Evolutionary conservation across 2,888 invertebrate genomes (phyloP), one percentile per base, ranked within the genome.

Genomic region (Homarus gammarus): DNA sequence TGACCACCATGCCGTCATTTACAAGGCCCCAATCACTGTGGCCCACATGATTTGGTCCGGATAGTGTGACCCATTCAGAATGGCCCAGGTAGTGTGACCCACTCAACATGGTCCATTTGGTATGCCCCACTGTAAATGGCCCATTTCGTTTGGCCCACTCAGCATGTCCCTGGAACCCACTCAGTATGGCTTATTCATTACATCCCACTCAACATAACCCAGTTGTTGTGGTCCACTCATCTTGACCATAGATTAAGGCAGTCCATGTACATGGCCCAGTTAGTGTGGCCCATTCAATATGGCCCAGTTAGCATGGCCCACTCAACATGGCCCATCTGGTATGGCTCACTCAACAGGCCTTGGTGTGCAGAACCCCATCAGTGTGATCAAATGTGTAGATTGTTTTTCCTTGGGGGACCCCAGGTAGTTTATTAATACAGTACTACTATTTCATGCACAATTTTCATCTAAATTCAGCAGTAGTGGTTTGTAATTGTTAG

Each of bases 21-120:
- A 18, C 22, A 56, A 56, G 73, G 84, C 15, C 38, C 68, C 64
- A 22, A 56, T 84, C 38, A 38, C 27, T 36, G 33, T 73, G 84
- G 84, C n/a, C 49, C 83, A 83, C 83, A 27, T 22, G 51, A 72
- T 61, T 49, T 68, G 72, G 83, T 49, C 51, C 73, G 49, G 36
- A 68, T 84, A 22, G 15, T 49, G 84, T 84, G 84, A 68, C 51
- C 56, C 83, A 83, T 27, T 22, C 49, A 83, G 51, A 36, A 72
- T 72, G 83, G 83, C 72, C 83, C 72, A 36, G 27, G 33, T 77
- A 15, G 31, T 49, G 31, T 49, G 22, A 22, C 56, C 22, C 56
- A 56, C 56, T 56, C 56, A 56, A 22, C 56, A 56, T 18, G 56
- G 56, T 22, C 56, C n/a, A 64, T 15, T 27, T 27, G 22, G 64